These are phyloP conservation scores for Pollachius pollachius DNA, from an alignment of 2,113 vertebrate species.

Conservation along the genomic window DNA sequence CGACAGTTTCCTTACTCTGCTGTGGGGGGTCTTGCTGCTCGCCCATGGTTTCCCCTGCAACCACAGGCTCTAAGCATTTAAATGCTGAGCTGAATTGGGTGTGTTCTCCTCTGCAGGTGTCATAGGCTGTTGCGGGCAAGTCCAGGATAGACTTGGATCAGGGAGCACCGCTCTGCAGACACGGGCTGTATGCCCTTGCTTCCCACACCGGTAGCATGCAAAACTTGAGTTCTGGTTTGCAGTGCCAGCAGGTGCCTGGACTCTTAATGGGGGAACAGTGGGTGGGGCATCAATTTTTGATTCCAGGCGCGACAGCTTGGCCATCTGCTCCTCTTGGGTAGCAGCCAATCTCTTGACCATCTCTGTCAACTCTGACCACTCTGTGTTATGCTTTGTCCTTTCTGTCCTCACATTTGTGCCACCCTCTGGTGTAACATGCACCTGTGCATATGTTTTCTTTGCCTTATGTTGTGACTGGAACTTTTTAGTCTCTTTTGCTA, in stretches of 20 bases:
- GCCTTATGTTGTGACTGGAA: background rate
- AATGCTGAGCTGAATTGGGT: conserved; percentile 8
- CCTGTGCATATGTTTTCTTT: too few species aligned
- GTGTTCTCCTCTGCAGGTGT: background rate
- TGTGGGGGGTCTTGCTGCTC: background rate
- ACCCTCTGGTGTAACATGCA: too few species aligned
- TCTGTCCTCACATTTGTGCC: too few species aligned
- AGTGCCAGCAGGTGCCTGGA: background rate
- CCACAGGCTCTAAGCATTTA: conserved; percentile 25
- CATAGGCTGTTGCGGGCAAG: background rate
- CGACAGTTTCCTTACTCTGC: too few species aligned
- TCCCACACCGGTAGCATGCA: background rate
- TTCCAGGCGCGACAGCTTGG: conserved; percentile 16
- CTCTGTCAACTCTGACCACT: conserved; percentile 2
- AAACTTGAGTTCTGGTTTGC: background rate
- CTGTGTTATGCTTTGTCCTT: too few species aligned
- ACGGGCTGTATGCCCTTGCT: background rate
- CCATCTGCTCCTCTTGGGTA: conserved; percentile 24
- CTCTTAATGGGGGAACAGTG: background rate
- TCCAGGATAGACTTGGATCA: background rate
- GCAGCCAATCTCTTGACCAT: conserved; percentile 12
- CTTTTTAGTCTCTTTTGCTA: background rate
- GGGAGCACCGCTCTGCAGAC: background rate
- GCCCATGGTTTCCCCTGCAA: conserved; percentile 20
- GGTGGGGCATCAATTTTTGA: background rate